Evolutionary conservation across 2,888 invertebrate species (phyloP), one percentile per base, ranked within the genome.

Genomic region (Opisthograptis luteolata): DNA sequence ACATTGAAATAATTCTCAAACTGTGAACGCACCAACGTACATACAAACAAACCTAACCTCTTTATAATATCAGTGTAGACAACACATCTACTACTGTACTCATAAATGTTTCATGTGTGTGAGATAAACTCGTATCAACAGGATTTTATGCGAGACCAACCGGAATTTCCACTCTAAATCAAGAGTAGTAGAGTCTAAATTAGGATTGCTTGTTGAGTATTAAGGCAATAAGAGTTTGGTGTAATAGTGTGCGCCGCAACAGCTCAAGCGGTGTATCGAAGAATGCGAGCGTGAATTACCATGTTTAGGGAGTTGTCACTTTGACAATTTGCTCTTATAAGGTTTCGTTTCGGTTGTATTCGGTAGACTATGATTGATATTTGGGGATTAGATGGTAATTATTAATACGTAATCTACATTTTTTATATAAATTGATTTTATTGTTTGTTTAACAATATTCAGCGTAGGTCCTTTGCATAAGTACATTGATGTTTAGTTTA

Each of bases 201-300:
- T 66, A 35, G 35, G 64, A 54, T 45, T 39, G 17, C 40, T 31
- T 24, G 43, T 48, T 63, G 54, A 61, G 68, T 81, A 79, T 79
- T 73, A 74, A 70, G 74, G 80, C 74, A 80, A 80, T 79, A 77
- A 77, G 76, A 81, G 81, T 84, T 73, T 76, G 73, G 73, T 80
- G 71, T 80, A 71, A 75, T 68, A 72, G 76, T 84, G 85, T 86
- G 85, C 73, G 79, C 71, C 74, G 70, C 78, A 78, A 79, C 78
- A 73, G 76, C 78, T 80, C 73, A 75, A 79, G 75, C 76, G 74
- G 74, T 83, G 84, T 88, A 88, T 87, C 81, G 81, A 89, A 89
- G 87, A 90, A 89, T 88, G 89, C 82, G 78, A 83, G 84, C 82
- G 87, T 87, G 87, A 87, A 89, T 87, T 87, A 87, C 85, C 83